Base-by-base conservation (phyloP, 2,113 vertebrate genomes). In the Oryctolagus cuniculus region DNA sequence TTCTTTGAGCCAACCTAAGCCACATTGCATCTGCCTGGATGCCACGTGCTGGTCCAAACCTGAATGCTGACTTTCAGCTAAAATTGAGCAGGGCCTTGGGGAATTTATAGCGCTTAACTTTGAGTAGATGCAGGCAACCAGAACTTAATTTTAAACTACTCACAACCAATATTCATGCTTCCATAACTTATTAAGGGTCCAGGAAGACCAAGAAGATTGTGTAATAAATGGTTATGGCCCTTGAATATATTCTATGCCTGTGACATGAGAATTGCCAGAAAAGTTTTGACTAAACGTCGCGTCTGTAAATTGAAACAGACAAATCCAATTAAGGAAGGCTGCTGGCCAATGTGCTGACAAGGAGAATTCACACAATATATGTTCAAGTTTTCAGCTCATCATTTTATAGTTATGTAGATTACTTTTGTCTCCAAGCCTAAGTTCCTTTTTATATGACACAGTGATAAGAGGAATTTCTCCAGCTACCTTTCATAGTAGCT, bases 321-420 rank as follows among this genome's bases (percentile, higher is more conserved):
- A 87, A 78, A 84, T 70, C 34, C 77, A 86, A 74, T 79, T 91
- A 95, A 38, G 64, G 69, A 85, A 94, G 6, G 34, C 34, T 58
- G 24, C 15, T 74, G 58, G 34, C 82, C 96, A 96, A 94, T 93
- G 16, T 89, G 61, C 82, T 70, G 87, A 92, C 64, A 74, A 73
- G n/a, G 58, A 77, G n/a, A 94, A 93, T 55, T 78, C 64, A 69
- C 24, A 75, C 1, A 80, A 25, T 78, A 27, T 51, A 72, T 34
- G 27, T 44, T 90, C 31, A 58, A 87, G 49, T 66, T 78, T 86
- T 92, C 21, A 70, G 36, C 81, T 89, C 64, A 83, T 83, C 34
- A 87, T 12, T 83, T 92, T 67, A 49, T 34, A 90, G 27, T 87
- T 82, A 64, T 9, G 11, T 29, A 83, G 64, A 91, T 82, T 55